These are phyloP conservation scores for Pipistrellus pygmaeus DNA, from an alignment of 2,797 vertebrate genomes.

Conservation along the genomic window DNA sequence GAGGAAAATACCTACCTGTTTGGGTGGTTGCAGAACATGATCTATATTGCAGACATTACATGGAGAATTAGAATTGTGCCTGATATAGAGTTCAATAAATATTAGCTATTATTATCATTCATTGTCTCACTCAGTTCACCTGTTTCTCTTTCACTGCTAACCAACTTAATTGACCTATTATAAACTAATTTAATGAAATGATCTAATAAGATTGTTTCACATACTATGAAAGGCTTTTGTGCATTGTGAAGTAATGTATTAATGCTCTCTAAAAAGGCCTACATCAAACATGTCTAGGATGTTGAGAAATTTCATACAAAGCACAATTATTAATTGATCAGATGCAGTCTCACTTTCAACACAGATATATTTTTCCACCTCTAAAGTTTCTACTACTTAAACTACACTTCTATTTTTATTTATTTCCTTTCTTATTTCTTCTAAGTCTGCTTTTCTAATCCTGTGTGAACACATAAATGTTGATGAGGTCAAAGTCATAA, in stretches of 20 bases:
- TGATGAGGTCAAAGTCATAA: slow-evolving; percentile 16
- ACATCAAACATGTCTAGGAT: neutral
- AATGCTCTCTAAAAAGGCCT: slow-evolving; percentile 11
- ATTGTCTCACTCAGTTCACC: neutral
- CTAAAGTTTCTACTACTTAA: neutral
- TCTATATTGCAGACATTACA: neutral
- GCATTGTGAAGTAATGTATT: neutral
- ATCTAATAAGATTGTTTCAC: slow-evolving; percentile 10
- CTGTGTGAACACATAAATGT: neutral
- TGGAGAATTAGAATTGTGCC: slow-evolving; percentile 23
- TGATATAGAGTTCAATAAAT: neutral
- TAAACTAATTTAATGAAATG: slow-evolving; percentile 20
- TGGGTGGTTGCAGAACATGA: neutral
- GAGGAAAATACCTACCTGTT: neutral
- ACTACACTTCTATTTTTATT: slow-evolving; percentile 3
- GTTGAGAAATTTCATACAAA: neutral
- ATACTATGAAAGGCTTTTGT: neutral
- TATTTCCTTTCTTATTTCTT: neutral
- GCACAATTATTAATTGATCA: slow-evolving; percentile 32
- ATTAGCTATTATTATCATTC: neutral
- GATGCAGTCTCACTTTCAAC: neutral
- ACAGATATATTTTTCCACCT: neutral
- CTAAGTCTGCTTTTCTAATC: neutral
- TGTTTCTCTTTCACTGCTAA: neutral
- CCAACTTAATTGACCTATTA: neutral